Conservation (phyloP, 2,113 vertebrate genomes). For the Vidua macroura region DNA sequence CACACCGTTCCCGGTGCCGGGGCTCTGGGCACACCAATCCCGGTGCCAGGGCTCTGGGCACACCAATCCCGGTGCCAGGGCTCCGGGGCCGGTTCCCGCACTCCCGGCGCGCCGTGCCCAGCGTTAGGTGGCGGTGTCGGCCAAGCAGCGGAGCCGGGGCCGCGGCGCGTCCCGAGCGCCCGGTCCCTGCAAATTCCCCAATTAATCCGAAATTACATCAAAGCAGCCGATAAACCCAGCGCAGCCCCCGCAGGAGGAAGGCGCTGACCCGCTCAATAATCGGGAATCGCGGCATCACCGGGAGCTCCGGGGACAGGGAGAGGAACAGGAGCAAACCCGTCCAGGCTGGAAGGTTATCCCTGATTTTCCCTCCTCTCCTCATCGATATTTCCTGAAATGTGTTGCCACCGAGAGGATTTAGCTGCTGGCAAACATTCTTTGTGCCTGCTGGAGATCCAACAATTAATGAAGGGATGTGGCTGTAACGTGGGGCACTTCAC, state of each 20-base stretch:
- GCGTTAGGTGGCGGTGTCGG: not conserved
- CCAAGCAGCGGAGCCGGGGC: not conserved
- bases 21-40: too few species aligned
- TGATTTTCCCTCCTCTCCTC: not conserved
- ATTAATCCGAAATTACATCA: not conserved
- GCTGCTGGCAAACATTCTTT: not conserved
- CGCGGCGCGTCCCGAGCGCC: not conserved
- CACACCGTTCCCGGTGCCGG: too few species aligned
- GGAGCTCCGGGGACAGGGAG: not conserved
- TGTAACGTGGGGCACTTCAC: not conserved
- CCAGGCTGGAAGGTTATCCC: not conserved
- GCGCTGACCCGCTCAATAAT: not conserved
- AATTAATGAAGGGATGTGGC: not conserved
- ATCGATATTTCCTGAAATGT: not conserved
- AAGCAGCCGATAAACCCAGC: not conserved
- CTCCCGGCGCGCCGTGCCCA: not conserved
- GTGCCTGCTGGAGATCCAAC: not conserved
- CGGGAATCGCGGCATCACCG: accelerated
- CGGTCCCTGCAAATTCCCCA: not conserved
- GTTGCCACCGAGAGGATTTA: not conserved
- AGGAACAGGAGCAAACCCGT: not conserved
- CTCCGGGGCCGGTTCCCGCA: too few species aligned
- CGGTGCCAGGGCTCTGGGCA: too few species aligned
- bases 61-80: too few species aligned
- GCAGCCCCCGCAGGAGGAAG: not conserved